Base-by-base conservation (phyloP, 2,888 invertebrate genomes). In the Lutraria lutraria region DNA sequence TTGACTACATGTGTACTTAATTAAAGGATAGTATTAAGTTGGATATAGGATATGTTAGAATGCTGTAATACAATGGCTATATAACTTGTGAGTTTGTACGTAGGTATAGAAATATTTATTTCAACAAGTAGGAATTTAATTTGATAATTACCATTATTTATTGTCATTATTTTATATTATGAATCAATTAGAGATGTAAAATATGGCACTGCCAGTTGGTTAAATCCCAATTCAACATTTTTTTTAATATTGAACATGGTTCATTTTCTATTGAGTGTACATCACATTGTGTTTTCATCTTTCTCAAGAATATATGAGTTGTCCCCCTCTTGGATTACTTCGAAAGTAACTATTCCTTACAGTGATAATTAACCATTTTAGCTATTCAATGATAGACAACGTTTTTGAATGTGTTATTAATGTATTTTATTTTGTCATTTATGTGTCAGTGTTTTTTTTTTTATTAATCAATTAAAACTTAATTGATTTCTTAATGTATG, bases 401-500 rank as follows among this genome's bases (percentile, higher is more conserved):
- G 63, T 68, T 68, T 68, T 68, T 68, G 63, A 68, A 68, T 68
- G 63, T 68, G 25, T 68, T 68, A 68, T 63, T n/a, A n/a, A 25
- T 68, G 63, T 68, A 12, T 68, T 68, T 68, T 68, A 68, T 68
- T 68, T 68, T 25, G 25, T 68, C 63, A 68, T 56, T 43, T 56
- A 56, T 68, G 63, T 68, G 63, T 68, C 63, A 25, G 63, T 68
- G 63, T 68, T 68, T 68, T 68, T 68, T 68, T n/a, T 68, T 68
- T 68, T 68, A 68, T n/a, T 13, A 68, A 25, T 68, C 63, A 68
- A 25, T 68, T 68, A 25, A 68, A 68, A 25, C 21, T 60, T 68
- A 68, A 12, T 68, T 68, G 12, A 21, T 25, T 68, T 68, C 25
- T n/a, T 68, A 25, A 25, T 68, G 63, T 68, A 68, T n/a, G 25